Percentiles rank a stretch among this genome's conserved stretches.
Evolutionary conservation across 2,113 vertebrate species (phyloP).

Genomic region (Dipodomys merriami): DNA sequence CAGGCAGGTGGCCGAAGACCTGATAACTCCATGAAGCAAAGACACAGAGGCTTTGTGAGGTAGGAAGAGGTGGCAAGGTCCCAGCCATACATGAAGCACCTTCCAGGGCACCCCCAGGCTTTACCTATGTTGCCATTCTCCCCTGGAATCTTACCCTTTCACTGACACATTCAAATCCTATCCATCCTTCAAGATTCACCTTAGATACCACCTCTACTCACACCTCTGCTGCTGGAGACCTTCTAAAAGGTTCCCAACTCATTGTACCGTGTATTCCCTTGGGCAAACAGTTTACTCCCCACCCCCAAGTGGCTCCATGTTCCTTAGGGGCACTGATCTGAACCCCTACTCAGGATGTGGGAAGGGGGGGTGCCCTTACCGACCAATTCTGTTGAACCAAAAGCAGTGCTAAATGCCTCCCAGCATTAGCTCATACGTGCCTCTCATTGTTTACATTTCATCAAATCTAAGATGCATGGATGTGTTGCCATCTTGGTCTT

Average conservation of each 20-base stretch:
- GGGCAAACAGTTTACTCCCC: background rate
- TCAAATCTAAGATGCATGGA: constrained; percentile 74
- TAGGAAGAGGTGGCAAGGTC: background rate
- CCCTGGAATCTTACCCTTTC: background rate
- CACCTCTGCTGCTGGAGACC: background rate
- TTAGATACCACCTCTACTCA: background rate
- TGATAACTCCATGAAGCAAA: background rate
- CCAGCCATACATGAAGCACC: background rate
- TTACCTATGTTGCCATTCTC: background rate
- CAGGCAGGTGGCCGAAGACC: background rate
- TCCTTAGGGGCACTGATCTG: background rate
- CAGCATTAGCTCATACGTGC: constrained; percentile 6
- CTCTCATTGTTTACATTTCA: constrained; percentile 73
- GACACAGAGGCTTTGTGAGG: background rate
- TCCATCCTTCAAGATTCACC: background rate
- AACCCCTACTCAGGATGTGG: background rate
- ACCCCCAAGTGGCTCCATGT: background rate
- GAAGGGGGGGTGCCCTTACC: background rate
- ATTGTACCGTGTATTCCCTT: background rate
- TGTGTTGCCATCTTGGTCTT: constrained; percentile 61
- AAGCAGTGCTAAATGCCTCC: constrained; percentile 8
- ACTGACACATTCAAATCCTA: background rate
- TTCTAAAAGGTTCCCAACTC: background rate
- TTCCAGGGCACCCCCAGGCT: background rate
- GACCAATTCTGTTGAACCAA: background rate